Evolutionary conservation across 2,113 vertebrate species (phyloP), one percentile per base, ranked within the genome.

Genomic region (Podocnemis expansa): DNA sequence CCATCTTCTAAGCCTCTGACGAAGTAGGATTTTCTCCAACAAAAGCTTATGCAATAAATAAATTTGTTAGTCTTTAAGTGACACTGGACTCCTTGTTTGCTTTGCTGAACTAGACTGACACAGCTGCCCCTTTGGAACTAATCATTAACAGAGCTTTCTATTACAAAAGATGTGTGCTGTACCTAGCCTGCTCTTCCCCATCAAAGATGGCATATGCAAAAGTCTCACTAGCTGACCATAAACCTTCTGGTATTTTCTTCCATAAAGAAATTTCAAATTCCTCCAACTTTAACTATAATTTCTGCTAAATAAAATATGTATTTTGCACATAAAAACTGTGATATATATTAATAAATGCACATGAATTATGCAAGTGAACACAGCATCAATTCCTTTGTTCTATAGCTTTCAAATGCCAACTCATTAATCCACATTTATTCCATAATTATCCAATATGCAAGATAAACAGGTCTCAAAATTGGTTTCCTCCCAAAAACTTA

Each of bases 401-500:
- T 45, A 12, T 14, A 45, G 6, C 11, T 45, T 45, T 24, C 41
- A 76, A 43, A 43, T 45, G 73, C 4, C 73, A 76, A 45, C 73
- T 43, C 41, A 45, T 45, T 45, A 43, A 47, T 27, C 29, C 38
- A 16, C 25, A 27, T 45, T 27, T 76, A 21, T n/a, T 70, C 38
- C 14, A 70, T 70, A 38, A 70, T 19, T 21, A 38, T 19, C 8
- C 21, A 41, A 14, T 1, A 0, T 47, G 34, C 27, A 38, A 0
- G 80, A 31, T 58, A 73, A 27, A 12, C 0, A 1, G 21, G 56
- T 13, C 34, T 70, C 52, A 34, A 1, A 51, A 84, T 55, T 2
- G 6, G 86, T 24, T 51, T 63, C n/a, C 41, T 67, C 10, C 56
- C 34, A 8, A 67, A n/a, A 34, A 49, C 22, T 31, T 11, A 76